These are phyloP conservation scores for Sebastes minor DNA, from an alignment of 2,797 vertebrate species.

Conservation along the genomic window DNA sequence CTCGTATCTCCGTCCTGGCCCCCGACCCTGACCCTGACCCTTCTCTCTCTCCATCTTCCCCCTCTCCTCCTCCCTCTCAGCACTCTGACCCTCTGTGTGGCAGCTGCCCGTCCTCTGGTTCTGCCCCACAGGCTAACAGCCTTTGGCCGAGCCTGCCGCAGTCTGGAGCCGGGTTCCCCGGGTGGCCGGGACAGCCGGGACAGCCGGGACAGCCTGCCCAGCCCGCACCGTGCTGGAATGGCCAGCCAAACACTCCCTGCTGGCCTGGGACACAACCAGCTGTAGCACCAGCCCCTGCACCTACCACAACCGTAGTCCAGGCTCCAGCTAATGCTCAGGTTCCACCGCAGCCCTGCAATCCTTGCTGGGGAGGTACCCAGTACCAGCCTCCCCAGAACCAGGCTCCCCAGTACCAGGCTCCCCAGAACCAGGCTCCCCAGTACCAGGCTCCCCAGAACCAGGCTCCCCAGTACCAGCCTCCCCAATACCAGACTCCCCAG, in stretches of 20 bases:
- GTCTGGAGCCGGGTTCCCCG: slow-evolving; percentile 48
- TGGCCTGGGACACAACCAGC: slow-evolving; percentile 67
- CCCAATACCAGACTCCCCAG: background rate
- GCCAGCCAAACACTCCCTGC: slow-evolving; percentile 75
- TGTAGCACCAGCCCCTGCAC: slow-evolving; percentile 22
- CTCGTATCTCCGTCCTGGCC: slow-evolving; percentile 56
- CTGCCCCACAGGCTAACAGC: slow-evolving; percentile 70
- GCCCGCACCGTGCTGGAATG: slow-evolving; percentile 74
- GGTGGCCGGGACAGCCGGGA: slow-evolving; percentile 69
- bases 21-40: slow-evolving; percentile 41
- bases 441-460: background rate
- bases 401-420: slow-evolving; percentile 47
- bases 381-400: slow-evolving; percentile 54
- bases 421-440: slow-evolving; percentile 9
- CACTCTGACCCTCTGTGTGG: slow-evolving; percentile 73
- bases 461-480: background rate
- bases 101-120: slow-evolving; percentile 76
- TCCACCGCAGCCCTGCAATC: slow-evolving; percentile 41
- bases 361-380: slow-evolving; percentile 53
- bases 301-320: slow-evolving; percentile 14
- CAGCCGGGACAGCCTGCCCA: slow-evolving; percentile 65
- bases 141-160: slow-evolving; percentile 65
- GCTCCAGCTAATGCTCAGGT: slow-evolving; percentile 7
- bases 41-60: slow-evolving; percentile 13
- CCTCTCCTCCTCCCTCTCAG: slow-evolving; percentile 50